Percentiles rank a stretch among this genome's conserved stretches.
phyloP scores from a whole-genome alignment of 2,113 vertebrate genomes.

The Nothobranchius kuhntae region DNA sequence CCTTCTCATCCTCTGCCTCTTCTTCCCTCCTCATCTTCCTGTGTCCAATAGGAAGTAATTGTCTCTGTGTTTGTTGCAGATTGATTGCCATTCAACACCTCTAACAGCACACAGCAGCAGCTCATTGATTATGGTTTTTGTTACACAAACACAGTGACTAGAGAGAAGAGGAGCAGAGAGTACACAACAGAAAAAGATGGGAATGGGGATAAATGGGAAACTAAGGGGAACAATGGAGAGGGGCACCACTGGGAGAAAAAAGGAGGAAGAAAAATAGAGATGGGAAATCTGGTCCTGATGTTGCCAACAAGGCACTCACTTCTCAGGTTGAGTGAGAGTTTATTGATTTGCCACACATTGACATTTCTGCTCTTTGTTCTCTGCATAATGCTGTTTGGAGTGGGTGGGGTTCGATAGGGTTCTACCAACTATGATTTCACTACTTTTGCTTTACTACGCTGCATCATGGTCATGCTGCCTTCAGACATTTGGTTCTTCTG shows the following conservation, averaged over 20 bases:
- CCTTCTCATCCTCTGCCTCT: not conserved
- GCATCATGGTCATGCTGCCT: not conserved
- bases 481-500: conserved; percentile 7
- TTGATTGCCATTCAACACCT: conserved; percentile 67
- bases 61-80: conserved; percentile 43
- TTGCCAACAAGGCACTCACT: conserved; percentile 22
- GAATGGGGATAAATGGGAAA: conserved; percentile 9
- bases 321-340: conserved; percentile 33
- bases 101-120: conserved; percentile 45
- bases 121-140: conserved; percentile 64
- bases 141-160: conserved; percentile 44
- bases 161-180: not conserved
- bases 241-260: not conserved
- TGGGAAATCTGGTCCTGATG: conserved; percentile 17
- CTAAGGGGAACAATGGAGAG: too few relatives aligned
- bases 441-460: not conserved
- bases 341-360: conserved; percentile 47
- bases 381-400: conserved; percentile 24
- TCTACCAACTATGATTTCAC: not conserved
- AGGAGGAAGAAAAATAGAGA: conserved; percentile 2
- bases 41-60: conserved; percentile 6
- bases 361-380: conserved; percentile 38
- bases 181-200: conserved; percentile 9
- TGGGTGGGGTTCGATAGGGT: not conserved
- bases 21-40: not conserved